Percentiles rank a stretch among this genome's conserved stretches.
These are phyloP conservation scores for Menidia beryllina DNA, from an alignment of 2,113 vertebrate genomes.

Conservation along the genomic window DNA sequence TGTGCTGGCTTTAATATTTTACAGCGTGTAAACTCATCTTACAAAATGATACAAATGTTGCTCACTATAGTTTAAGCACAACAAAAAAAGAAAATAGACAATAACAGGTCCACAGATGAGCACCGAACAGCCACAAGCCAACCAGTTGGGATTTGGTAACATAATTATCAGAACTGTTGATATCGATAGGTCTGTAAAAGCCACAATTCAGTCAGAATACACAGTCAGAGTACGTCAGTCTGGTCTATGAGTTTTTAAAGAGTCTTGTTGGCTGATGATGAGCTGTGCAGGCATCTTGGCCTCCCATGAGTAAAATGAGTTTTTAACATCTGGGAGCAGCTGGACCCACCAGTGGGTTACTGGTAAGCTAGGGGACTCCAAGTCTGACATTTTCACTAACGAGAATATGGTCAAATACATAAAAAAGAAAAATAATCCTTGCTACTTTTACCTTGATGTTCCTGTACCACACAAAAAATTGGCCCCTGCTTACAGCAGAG, in stretches of 20 bases:
- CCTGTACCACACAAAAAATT: accelerated
- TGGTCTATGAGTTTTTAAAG: constrained; percentile 48
- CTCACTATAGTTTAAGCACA: too few relatives aligned
- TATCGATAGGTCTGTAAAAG: constrained; percentile 11
- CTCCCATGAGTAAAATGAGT: neutral
- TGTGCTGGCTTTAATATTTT: neutral
- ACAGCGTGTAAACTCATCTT: neutral
- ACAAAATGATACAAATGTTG: too few relatives aligned
- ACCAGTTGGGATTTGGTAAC: neutral
- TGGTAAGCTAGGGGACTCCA: neutral
- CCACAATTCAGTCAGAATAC: constrained; percentile 10
- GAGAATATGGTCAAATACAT: neutral
- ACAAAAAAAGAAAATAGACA: neutral
- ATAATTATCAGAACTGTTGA: constrained; percentile 20
- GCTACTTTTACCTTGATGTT: neutral
- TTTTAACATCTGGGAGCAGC: neutral
- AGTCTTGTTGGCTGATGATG: constrained; percentile 42
- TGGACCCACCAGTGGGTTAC: neutral
- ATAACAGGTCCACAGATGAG: neutral
- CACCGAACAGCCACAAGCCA: constrained; percentile 45
- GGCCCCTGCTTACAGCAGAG: too few relatives aligned
- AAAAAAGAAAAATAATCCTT: too few relatives aligned
- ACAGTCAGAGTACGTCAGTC: constrained; percentile 30
- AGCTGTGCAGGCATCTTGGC: neutral
- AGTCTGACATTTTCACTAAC: neutral